These are phyloP conservation scores for Lindbergichthys nudifrons DNA, from an alignment of 2,797 vertebrate species.

Conservation along the genomic window DNA sequence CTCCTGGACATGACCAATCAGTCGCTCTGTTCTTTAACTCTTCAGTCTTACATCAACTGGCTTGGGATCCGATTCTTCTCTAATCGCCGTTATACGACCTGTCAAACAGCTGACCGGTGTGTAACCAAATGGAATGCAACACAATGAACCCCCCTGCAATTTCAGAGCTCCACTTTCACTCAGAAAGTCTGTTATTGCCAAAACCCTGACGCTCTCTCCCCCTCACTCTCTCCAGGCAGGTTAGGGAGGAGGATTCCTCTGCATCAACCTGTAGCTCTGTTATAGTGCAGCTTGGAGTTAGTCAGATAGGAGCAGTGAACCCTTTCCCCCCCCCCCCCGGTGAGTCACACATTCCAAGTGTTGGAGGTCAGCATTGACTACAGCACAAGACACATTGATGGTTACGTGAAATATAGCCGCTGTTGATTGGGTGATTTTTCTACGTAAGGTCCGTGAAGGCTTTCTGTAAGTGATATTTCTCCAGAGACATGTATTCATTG, in stretches of 20 bases:
- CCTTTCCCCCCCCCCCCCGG: slow-evolving; percentile 39
- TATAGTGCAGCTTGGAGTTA: slow-evolving; percentile 39
- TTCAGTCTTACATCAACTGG: neutral
- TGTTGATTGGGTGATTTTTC: slow-evolving; percentile 56
- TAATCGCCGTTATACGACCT: slow-evolving; percentile 23
- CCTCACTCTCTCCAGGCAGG: slow-evolving; percentile 8
- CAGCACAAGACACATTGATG: slow-evolving; percentile 49
- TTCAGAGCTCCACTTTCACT: slow-evolving; percentile 20
- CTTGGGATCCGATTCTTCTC: slow-evolving; percentile 5
- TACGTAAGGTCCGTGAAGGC: slow-evolving; percentile 19
- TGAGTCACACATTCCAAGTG: slow-evolving; percentile 73
- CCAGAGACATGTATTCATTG: slow-evolving; percentile 47
- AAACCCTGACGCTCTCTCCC: slow-evolving; percentile 38
- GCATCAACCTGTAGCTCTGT: slow-evolving; percentile 34
- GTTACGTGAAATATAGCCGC: slow-evolving; percentile 45
- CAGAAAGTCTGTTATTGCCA: slow-evolving; percentile 46
- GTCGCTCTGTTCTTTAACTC: neutral
- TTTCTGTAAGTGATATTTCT: slow-evolving; percentile 57
- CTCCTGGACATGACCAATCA: neutral
- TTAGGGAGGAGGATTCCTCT: slow-evolving; percentile 49
- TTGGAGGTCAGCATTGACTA: slow-evolving; percentile 52
- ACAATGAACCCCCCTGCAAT: slow-evolving; percentile 34
- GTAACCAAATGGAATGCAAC: slow-evolving; percentile 28
- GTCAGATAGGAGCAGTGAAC: slow-evolving; percentile 47
- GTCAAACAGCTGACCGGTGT: slow-evolving; percentile 17